Evolutionary conservation across 2,888 invertebrate genomes (phyloP), one percentile per base, ranked within the genome.

Genomic region (Hirtodrosophila duncani): DNA sequence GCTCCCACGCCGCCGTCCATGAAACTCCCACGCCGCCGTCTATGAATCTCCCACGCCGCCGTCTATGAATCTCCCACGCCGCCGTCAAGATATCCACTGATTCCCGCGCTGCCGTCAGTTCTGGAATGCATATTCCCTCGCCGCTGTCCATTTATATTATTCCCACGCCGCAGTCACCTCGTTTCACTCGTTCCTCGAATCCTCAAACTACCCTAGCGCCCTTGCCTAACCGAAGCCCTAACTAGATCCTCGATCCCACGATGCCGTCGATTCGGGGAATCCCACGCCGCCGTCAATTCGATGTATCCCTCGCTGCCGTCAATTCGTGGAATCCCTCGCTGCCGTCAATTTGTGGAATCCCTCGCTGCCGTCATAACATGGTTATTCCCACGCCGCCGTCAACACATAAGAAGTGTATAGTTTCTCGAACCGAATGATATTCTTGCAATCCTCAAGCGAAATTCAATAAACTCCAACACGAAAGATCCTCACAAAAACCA

Each of bases 211-310:
- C 49, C 63, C 75, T 75, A 75, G 50, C 79, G 80, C 66, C 74
- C 77, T 77, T 52, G 39, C 52, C 74, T 71, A 75, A 75, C 61
- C 70, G 61, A 61, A 66, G 41, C 72, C 77, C 80, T 79, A 67
- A 59, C 18, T 51, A 66, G 39, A 74, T 75, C 75, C 72, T 10
- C 2, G 10, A 37, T 74, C 72, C 72, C 68, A 3, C 68, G 65
- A 65, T 9, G 70, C 74, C 11, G 61, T 68, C 68, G 13, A 46
- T 1, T 14, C 52, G 51, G 51, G 38, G 23, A 2, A 26, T 63
- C 64, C 63, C 45, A 1, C 60, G 60, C 43, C 14, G 60, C 53
- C 21, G 55, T 69, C 69, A 45, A 50, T 14, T 24, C 57, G 37
- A 44, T 38, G 41, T n/a, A 37, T 58, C 48, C 57, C 37, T 17